Conservation (phyloP, 2,113 vertebrate genomes). For the Gopherus flavomarginatus region DNA sequence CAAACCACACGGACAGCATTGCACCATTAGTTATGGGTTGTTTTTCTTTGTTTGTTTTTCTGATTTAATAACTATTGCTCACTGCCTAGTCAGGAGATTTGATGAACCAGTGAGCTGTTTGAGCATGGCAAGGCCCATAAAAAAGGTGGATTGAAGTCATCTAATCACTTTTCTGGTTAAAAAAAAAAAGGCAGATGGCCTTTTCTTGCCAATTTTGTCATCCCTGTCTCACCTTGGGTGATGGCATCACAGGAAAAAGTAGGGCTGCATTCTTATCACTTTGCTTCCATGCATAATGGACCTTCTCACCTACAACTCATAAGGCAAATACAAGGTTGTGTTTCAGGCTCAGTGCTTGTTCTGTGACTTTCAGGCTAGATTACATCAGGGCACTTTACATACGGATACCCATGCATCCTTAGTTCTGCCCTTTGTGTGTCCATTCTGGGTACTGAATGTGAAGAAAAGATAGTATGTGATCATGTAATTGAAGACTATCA, state of each 20-base stretch:
- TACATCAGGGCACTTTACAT: neutral
- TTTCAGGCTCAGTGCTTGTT: neutral
- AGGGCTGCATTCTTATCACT: neutral
- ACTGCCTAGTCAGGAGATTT: neutral
- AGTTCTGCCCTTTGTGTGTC: neutral
- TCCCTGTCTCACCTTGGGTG: neutral
- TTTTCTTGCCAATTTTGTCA: too few relatives aligned
- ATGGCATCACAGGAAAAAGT: neutral
- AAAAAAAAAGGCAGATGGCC: neutral
- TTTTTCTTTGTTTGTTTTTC: neutral
- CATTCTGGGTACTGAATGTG: neutral
- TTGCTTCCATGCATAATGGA: neutral
- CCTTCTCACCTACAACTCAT: neutral
- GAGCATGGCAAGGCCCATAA: neutral
- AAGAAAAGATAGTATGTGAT: neutral
- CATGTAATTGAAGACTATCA: neutral
- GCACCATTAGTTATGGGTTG: neutral
- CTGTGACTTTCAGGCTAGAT: neutral
- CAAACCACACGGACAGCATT: neutral
- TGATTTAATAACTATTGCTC: neutral
- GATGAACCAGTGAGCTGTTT: neutral
- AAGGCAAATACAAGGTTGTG: neutral
- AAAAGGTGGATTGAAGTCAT: neutral
- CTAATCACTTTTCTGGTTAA: neutral
- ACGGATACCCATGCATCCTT: neutral